Evolutionary conservation across 2,113 vertebrate species (phyloP).

Genomic region (Neopipo cinnamomea): DNA sequence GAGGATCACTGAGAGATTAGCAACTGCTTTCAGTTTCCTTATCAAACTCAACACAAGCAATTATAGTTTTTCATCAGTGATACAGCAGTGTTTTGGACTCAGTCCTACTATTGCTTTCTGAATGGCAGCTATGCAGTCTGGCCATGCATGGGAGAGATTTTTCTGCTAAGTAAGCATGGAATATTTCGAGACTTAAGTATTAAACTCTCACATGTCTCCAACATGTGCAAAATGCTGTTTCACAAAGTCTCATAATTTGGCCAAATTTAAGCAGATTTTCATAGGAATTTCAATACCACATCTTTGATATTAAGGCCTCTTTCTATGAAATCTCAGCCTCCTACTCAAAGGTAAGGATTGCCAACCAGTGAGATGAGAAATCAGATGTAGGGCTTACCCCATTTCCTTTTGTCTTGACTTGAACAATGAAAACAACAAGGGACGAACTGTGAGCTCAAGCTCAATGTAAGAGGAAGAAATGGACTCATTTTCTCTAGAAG

Average conservation of each 20-base stretch:
- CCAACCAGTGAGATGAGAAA: not conserved
- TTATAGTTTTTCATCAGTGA: not conserved
- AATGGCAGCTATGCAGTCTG: not conserved
- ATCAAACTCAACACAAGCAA: not conserved
- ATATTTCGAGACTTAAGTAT: not conserved
- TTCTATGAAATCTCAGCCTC: not conserved
- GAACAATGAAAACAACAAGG: not conserved
- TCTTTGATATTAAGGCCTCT: not conserved
- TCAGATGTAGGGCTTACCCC: not conserved
- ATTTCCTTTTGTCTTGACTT: not conserved
- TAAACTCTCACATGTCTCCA: not conserved
- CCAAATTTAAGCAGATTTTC: not conserved
- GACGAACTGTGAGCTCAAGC: not conserved
- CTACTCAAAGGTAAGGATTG: not conserved
- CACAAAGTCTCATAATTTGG: not conserved
- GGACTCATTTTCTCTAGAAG: not conserved
- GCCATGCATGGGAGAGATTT: not conserved
- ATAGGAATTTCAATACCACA: not conserved
- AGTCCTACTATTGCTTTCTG: not conserved
- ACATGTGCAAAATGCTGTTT: not conserved
- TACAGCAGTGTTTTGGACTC: not conserved
- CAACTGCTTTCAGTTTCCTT: not conserved
- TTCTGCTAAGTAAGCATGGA: not conserved
- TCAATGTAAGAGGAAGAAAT: not conserved
- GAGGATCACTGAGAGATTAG: slow-evolving; percentile 9